Conservation (phyloP, 2,113 vertebrate genomes). For the Megaceryle torquata region DNA sequence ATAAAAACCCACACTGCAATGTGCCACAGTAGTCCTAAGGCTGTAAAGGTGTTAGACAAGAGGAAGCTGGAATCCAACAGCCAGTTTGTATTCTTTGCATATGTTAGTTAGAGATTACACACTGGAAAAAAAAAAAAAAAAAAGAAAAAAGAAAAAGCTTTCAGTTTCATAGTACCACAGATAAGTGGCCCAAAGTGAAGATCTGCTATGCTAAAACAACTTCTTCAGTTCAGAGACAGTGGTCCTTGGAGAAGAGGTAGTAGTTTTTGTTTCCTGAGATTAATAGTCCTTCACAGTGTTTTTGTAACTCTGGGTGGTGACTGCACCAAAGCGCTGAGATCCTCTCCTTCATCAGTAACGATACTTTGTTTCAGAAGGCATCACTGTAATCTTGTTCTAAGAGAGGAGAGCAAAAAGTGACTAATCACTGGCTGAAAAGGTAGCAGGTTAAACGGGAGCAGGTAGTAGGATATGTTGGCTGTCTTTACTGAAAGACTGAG, state of each 20-base stretch:
- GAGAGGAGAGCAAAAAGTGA: neutral
- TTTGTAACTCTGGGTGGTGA: neutral
- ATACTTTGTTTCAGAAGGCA: neutral
- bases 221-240: neutral
- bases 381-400: neutral
- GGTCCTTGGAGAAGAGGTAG: neutral
- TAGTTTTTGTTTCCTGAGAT: neutral
- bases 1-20: neutral
- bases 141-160: neutral
- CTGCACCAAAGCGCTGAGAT: neutral
- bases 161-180: neutral
- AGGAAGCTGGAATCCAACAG: neutral
- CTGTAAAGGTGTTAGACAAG: neutral
- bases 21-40: neutral
- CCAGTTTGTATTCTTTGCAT: rapidly evolving
- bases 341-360: neutral
- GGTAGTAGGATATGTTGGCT: neutral
- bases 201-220: neutral
- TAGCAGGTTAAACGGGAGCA: neutral
- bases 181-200: neutral
- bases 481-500: neutral
- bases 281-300: neutral
- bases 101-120: neutral
- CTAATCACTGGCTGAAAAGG: neutral
- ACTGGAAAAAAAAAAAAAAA: neutral